Evolutionary conservation across 2,888 invertebrate genomes (phyloP).

Genomic region (Leucozona laternaria): DNA sequence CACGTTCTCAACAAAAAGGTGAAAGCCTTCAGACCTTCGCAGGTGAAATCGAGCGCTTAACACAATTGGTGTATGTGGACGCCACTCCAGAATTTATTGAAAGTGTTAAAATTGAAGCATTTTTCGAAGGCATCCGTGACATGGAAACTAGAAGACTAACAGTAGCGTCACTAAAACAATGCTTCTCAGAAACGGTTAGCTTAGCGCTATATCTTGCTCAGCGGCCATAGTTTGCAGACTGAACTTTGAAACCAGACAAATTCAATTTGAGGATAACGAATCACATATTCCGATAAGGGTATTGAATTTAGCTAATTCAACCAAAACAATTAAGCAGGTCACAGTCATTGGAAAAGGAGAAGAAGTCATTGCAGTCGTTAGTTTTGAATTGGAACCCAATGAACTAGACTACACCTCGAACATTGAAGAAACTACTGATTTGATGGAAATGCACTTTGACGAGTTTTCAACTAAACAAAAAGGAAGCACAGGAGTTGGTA

Average conservation of each 20-base stretch:
- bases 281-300: background rate
- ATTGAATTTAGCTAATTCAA: background rate
- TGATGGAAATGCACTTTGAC: too few relatives aligned
- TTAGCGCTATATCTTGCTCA: background rate
- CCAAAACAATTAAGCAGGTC: too few relatives aligned
- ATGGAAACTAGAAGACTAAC: background rate
- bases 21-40: background rate
- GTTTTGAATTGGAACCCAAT: too few relatives aligned
- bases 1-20: slow-evolving; percentile 1
- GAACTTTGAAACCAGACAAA: too few relatives aligned
- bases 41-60: background rate
- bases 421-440: too few relatives aligned
- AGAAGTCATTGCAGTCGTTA: too few relatives aligned
- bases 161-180: background rate
- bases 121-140: background rate
- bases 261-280: background rate
- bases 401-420: too few relatives aligned
- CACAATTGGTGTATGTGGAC: background rate
- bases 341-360: too few relatives aligned
- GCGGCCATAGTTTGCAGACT: background rate
- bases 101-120: background rate
- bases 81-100: too few relatives aligned
- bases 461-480: background rate
- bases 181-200: background rate
- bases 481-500: background rate